Conservation (phyloP, 2,888 invertebrate species). For the Amphipyra berbera region DNA sequence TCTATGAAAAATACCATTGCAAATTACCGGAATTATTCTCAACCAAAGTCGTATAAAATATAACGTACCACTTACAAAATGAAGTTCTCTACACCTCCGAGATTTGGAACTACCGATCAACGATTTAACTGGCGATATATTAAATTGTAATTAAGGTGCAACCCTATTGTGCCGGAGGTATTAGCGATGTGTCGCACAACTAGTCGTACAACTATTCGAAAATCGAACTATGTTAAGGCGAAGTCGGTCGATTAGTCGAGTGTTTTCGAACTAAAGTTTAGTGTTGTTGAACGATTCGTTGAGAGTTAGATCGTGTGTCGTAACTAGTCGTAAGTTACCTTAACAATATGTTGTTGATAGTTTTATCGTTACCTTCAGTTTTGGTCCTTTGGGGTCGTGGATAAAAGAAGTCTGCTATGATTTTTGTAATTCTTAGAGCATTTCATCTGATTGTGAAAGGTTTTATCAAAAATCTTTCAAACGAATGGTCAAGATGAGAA, state of each 20-base stretch:
- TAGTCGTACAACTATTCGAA: constrained; percentile 36
- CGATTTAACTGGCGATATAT: constrained; percentile 88
- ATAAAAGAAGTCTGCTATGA: constrained; percentile 16
- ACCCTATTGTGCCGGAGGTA: constrained; percentile 65
- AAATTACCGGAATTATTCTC: constrained; percentile 12
- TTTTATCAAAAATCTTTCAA: too few species aligned
- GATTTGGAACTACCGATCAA: constrained; percentile 80
- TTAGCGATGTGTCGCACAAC: constrained; percentile 63
- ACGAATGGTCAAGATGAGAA: too few species aligned
- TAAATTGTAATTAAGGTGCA: constrained; percentile 88
- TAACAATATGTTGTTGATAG: constrained; percentile 63
- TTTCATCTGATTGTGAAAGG: background rate
- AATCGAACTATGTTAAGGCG: background rate
- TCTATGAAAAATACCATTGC: background rate
- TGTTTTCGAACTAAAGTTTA: background rate
- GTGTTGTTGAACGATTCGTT: constrained; percentile 36
- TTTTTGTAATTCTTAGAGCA: background rate
- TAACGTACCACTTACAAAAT: constrained; percentile 45
- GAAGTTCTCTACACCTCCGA: constrained; percentile 62
- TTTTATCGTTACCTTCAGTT: constrained; percentile 55
- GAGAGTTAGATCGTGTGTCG: constrained; percentile 19
- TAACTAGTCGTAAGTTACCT: constrained; percentile 39
- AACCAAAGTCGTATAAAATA: constrained; percentile 14
- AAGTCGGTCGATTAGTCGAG: constrained; percentile 20
- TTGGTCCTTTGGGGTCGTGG: constrained; percentile 16